Evolutionary conservation across 2,113 vertebrate species (phyloP).

Genomic region (Centropus unirufus): DNA sequence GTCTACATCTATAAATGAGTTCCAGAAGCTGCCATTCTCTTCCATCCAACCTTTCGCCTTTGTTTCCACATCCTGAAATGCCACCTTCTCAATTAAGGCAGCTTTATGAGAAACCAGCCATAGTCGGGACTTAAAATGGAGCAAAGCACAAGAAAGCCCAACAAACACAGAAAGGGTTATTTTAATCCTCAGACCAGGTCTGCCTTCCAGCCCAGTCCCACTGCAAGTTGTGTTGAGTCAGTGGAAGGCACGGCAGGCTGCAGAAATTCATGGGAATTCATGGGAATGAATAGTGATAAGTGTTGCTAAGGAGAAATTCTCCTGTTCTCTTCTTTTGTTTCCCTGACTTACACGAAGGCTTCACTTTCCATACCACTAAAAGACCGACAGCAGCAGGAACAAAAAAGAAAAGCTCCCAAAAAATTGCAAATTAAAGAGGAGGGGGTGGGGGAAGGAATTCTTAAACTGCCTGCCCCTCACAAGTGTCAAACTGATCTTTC

Average conservation of each 20-base stretch:
- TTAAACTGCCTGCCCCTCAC: neutral
- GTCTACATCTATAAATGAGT: neutral
- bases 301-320: neutral
- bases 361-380: neutral
- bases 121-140: neutral
- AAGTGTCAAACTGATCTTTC: conserved; percentile 7
- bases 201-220: neutral
- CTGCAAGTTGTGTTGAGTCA: neutral
- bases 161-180: neutral
- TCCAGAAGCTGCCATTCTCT: neutral
- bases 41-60: neutral
- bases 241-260: rapidly evolving
- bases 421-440: neutral
- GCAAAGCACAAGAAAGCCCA: neutral
- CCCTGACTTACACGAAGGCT: neutral
- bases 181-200: neutral
- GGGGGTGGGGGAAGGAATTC: neutral
- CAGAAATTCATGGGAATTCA: neutral
- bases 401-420: neutral
- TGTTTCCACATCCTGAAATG: neutral
- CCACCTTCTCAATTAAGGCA: neutral
- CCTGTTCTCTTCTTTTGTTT: neutral
- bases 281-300: neutral
- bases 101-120: neutral
- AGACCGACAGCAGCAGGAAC: neutral